Percentiles rank a stretch among this genome's conserved stretches.
Evolutionary conservation across 1,140 invertebrate genomes (phyloP).

Genomic region (Hormaphis cornu): DNA sequence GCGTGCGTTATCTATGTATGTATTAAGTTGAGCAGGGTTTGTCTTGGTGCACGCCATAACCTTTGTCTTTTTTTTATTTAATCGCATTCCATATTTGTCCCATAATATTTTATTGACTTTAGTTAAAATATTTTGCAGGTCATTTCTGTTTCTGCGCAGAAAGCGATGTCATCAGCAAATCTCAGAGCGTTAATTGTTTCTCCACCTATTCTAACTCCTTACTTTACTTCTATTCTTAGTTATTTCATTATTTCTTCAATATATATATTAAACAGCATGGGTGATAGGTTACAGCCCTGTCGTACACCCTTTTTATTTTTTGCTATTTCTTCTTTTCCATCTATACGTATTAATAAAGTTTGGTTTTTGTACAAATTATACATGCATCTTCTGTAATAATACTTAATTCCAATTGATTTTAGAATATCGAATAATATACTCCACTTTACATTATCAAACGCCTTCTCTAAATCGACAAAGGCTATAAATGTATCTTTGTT

Average conservation of each 20-base stretch:
- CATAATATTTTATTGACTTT: not conserved
- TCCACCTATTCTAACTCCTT: slow-evolving; percentile 5
- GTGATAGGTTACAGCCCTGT: slow-evolving; percentile 13
- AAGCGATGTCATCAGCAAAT: not conserved
- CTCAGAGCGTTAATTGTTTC: not conserved
- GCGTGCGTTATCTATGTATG: not conserved
- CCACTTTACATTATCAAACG: too few species aligned
- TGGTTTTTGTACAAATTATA: slow-evolving; percentile 16
- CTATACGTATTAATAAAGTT: not conserved
- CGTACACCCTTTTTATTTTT: slow-evolving; percentile 17
- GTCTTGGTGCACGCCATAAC: not conserved
- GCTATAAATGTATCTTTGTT: too few species aligned
- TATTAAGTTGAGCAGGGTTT: not conserved
- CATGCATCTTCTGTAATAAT: slow-evolving; percentile 3
- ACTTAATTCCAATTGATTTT: slow-evolving; percentile 2
- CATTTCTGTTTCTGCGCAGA: not conserved
- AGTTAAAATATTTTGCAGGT: not conserved
- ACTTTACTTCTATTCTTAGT: not conserved
- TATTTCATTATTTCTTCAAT: slow-evolving; percentile 2
- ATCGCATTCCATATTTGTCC: not conserved
- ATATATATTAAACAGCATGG: slow-evolving; percentile 8
- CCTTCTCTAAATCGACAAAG: too few species aligned
- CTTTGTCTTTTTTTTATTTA: not conserved
- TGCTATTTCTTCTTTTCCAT: not conserved
- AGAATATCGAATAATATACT: too few species aligned